Percentiles rank a stretch among this genome's conserved stretches.
These are phyloP conservation scores for Myotis lucifugus DNA, from an alignment of 2,113 vertebrate species.

Conservation along the genomic window DNA sequence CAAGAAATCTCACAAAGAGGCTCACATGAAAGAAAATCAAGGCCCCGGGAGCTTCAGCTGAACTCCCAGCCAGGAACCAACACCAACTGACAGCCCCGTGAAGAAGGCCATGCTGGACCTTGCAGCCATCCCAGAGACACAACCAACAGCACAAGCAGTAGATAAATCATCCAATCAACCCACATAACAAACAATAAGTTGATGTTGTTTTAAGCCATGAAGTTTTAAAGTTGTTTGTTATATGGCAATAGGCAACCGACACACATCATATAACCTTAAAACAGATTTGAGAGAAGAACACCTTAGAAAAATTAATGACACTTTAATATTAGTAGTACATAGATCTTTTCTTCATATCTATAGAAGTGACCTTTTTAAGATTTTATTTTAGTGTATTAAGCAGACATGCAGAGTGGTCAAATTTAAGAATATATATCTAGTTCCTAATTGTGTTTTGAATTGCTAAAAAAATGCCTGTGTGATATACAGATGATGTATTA, in stretches of 20 bases:
- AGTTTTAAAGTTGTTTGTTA: not conserved
- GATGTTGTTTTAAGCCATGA: not conserved
- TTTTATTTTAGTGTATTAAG: slow-evolving; percentile 46
- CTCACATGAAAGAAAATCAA: not conserved
- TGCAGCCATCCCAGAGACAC: not conserved
- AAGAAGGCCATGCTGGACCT: not conserved
- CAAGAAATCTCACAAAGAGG: not conserved
- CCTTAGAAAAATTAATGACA: not conserved
- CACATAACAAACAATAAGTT: slow-evolving; percentile 22
- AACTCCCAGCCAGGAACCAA: not conserved
- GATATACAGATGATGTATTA: not conserved
- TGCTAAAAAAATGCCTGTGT: not conserved
- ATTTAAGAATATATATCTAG: slow-evolving; percentile 16
- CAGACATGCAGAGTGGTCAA: not conserved
- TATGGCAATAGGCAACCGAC: not conserved
- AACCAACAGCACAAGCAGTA: not conserved
- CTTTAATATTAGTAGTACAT: not conserved
- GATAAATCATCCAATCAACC: not conserved
- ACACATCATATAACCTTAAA: not conserved
- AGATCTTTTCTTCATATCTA: not conserved
- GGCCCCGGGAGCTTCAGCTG: not conserved
- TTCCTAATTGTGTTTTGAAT: slow-evolving; percentile 22
- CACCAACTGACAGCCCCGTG: not conserved
- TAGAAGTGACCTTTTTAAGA: slow-evolving; percentile 16
- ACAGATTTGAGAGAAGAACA: not conserved